Evolutionary conservation across 1,140 invertebrate genomes (phyloP).

Genomic region (Macrosteles quadrilineatus): DNA sequence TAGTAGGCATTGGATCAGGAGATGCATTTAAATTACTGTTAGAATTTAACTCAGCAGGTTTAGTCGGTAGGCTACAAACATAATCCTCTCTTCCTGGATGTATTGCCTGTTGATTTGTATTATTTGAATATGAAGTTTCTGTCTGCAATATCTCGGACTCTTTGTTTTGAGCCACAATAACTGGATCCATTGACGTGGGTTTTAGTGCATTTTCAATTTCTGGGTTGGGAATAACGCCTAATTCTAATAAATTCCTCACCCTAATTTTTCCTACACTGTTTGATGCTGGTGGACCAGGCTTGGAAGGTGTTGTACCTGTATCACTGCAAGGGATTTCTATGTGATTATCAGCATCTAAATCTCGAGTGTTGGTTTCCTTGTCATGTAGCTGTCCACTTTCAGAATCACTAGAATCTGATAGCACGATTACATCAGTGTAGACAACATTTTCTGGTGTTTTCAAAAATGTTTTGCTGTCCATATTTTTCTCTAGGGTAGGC

Average conservation of each 20-base stretch:
- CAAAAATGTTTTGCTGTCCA: too few species aligned
- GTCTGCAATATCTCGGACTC: not conserved
- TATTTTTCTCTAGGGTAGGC: too few species aligned
- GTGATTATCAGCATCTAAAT: too few species aligned
- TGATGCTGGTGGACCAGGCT: too few species aligned
- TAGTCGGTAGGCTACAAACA: not conserved
- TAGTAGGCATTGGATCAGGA: too few species aligned
- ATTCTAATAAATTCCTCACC: not conserved
- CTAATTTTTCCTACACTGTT: not conserved
- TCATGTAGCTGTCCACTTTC: not conserved
- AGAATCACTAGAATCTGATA: slow-evolving; percentile 2
- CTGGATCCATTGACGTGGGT: not conserved
- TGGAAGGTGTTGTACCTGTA: too few species aligned
- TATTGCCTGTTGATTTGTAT: not conserved
- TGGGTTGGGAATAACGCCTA: not conserved
- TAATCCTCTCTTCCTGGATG: not conserved
- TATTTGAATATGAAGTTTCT: not conserved
- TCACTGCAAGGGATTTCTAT: too few species aligned
- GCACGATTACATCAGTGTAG: not conserved
- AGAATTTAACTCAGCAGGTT: not conserved
- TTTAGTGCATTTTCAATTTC: not conserved
- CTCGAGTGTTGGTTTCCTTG: not conserved
- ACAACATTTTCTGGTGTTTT: not conserved
- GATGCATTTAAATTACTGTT: too few species aligned
- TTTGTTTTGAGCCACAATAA: not conserved